phyloP scores from a whole-genome alignment of 2,113 vertebrate genomes.

The Notarius quadriscutis region DNA sequence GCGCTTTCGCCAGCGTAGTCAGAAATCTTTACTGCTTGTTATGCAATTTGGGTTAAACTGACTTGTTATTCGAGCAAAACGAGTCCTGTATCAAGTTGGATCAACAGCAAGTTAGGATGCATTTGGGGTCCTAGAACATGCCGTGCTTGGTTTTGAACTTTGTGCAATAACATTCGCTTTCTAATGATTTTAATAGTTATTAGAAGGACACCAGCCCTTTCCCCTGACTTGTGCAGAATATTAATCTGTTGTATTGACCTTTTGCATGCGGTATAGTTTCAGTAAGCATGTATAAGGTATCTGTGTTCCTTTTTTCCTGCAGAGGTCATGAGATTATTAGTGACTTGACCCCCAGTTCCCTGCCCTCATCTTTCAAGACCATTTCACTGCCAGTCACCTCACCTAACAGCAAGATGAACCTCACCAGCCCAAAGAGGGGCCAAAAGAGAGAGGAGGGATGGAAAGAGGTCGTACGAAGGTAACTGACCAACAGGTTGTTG shows the following conservation, averaged over 20 bases:
- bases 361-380: conserved; percentile 84
- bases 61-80: neutral
- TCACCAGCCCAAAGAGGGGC: conserved; percentile 94
- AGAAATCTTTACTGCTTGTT: neutral
- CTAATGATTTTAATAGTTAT: neutral
- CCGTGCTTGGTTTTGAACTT: neutral
- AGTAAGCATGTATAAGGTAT: neutral
- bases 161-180: neutral
- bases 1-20: neutral
- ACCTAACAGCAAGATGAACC: conserved; percentile 91
- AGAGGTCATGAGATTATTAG: conserved; percentile 82
- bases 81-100: neutral
- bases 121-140: neutral
- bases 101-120: neutral
- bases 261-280: neutral
- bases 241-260: neutral
- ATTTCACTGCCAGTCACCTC: conserved; percentile 87
- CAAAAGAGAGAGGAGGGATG: conserved; percentile 98
- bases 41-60: neutral
- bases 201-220: neutral
- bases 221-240: neutral
- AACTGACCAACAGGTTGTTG: conserved; percentile 34
- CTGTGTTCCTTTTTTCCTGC: conserved; percentile 28
- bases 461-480: conserved; percentile 98
- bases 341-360: conserved; percentile 80